These are phyloP conservation scores for Limanda limanda DNA, from an alignment of 2,113 vertebrate species.

Conservation along the genomic window DNA sequence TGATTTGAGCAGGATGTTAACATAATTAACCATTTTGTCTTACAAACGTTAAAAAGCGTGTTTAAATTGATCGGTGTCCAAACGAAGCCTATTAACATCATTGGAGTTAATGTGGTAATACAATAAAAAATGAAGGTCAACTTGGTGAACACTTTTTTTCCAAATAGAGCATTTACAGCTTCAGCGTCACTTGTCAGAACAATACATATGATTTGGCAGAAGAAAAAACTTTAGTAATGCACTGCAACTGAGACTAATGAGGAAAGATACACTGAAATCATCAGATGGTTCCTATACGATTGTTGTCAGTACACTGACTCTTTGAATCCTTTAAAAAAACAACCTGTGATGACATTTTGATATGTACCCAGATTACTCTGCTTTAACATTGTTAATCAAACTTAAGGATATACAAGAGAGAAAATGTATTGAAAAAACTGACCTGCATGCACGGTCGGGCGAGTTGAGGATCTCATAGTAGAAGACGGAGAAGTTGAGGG, in stretches of 20 bases:
- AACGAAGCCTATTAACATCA: too few relatives aligned
- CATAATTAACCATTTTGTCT: too few relatives aligned
- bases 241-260: background rate
- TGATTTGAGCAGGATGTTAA: background rate
- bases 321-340: background rate
- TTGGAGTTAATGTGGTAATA: too few relatives aligned
- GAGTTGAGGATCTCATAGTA: conserved; percentile 99
- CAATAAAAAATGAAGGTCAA: too few relatives aligned
- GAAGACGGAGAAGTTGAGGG: conserved; percentile 99
- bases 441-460: conserved; percentile 99
- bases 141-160: too few relatives aligned
- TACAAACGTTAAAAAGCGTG: too few relatives aligned
- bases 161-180: background rate
- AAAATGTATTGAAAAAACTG: background rate
- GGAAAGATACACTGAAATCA: background rate
- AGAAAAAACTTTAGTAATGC: background rate
- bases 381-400: background rate
- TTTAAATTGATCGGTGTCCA: too few relatives aligned
- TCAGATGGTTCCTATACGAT: background rate
- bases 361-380: background rate
- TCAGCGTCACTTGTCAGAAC: background rate
- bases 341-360: background rate
- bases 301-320: background rate
- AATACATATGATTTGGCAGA: background rate
- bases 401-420: background rate